Base-by-base conservation (phyloP, 2,797 vertebrate species). In the Trachurus trachurus region DNA sequence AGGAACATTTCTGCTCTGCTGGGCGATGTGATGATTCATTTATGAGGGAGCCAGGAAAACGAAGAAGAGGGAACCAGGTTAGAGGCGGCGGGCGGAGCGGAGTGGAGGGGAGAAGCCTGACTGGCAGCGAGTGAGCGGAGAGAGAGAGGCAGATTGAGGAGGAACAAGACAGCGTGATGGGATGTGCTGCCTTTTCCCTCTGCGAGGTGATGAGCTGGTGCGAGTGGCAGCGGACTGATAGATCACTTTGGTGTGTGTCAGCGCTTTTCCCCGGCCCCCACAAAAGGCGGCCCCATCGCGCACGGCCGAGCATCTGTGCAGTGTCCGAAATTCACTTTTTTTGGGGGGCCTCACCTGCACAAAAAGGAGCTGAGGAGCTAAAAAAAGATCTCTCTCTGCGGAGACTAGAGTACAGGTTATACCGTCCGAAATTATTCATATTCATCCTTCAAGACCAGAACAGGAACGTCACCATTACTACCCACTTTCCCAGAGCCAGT, bases 1-100 rank as follows among this genome's bases (percentile, higher is more conserved):
- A 87, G 90, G 88, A 90, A 91, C 89, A 92, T 92, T 93, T 92
- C 92, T 93, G 92, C 93, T 93, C 91, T 81, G 88, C 87, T 89
- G 92, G 89, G 84, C 85, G 82, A 90, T 82, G 89, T 78, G 86
- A 92, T 94, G 91, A 93, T 92, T 94, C 88, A 93, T 94, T 93
- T 93, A 93, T 93, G 87, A 92, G 87, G 84, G 89, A 69, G 81
- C 86, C 86, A 77, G 85, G 57, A 70, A 68, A 84, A 26, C 26
- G 26, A 26, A 1, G 78, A 42, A 68, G 77, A 71, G 75, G 72
- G 75, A 87, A 76, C 57, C 68, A 19, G 58, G 83, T 82, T 78
- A 68, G 83, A 79, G 85, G 80, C 81, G 78, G 78, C 58, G 26
- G 85, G 80, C 81, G 78, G 78, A 58, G 26, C 26, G 26, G 26